Evolutionary conservation across 2,797 vertebrate species (phyloP), one percentile per base, ranked within the genome.

Genomic region (Pseudomugil tenellus): DNA sequence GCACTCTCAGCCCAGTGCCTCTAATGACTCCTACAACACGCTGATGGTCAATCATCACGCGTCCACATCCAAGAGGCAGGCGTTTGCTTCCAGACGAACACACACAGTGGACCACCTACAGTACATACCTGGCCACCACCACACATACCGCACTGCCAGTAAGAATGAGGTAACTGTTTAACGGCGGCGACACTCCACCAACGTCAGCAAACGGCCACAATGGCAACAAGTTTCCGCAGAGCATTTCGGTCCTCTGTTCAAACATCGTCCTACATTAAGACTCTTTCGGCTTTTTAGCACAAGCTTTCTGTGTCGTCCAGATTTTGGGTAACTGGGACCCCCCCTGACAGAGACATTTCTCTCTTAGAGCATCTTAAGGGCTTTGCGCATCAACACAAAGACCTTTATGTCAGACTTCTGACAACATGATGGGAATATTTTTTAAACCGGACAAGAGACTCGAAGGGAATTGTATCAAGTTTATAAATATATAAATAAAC

Each of bases 91-190:
- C 0, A 94, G 98, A 77, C 94, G 96, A 74, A 98, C 96, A 89
- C 98, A 98, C 94, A 99, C 98, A 0, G 97, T 99, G 78, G 98
- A 99, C 80, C 98, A 98, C 89, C 95, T 98, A 83, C 96, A 99
- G 88, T 97, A 96, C 78, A 96, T 97, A 72, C 96, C 97, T 0
- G 97, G 96, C 63, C 96, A 97, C 87, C 91, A 90, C 74, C 96
- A 97, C 83, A 95, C 96, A 67, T 98, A 97, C 86, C 95, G 95
- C 92, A 97, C 97, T 75, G 96, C 96, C 78, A 98, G 97, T 92
- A 99, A 98, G 95, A 99, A 96, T 0, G 97, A 99, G 94, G 98
- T 99, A 92, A 99, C 98, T 85, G 98, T 99, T 89, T 99, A 94
- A 95, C 57, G 21, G n/a, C 61, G 2, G 56, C 19, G 25, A 71